phyloP scores from a whole-genome alignment of 1,140 invertebrate species.

The Episyrphus balteatus region DNA sequence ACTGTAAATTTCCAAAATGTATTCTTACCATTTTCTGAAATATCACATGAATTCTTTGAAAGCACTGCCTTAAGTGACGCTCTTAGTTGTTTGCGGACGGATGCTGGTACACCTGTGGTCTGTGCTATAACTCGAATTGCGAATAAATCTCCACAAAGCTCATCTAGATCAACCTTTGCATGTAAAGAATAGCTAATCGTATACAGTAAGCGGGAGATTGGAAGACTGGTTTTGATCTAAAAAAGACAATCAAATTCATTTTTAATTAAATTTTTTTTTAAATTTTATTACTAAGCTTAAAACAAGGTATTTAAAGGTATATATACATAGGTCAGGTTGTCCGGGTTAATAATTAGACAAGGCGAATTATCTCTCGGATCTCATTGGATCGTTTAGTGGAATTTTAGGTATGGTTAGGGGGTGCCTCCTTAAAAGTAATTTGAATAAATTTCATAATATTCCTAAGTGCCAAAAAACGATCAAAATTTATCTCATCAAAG shows the following conservation, averaged over 20 bases:
- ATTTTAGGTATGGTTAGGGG: too few relatives aligned
- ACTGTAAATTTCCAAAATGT: neutral
- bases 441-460: too few relatives aligned
- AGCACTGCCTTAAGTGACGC: conserved; percentile 27
- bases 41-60: conserved; percentile 25
- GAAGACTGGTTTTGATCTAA: conserved; percentile 6
- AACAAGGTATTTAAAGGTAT: too few relatives aligned
- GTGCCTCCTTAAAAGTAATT: too few relatives aligned
- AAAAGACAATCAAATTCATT: too few relatives aligned
- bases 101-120: conserved; percentile 27
- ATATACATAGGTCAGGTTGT: too few relatives aligned
- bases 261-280: neutral
- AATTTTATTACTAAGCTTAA: neutral
- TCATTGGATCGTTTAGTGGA: too few relatives aligned
- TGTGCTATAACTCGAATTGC: conserved; percentile 34
- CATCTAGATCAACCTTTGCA: conserved; percentile 34
- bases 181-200: conserved; percentile 34
- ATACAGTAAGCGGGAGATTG: conserved; percentile 33
- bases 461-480: too few relatives aligned
- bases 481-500: too few relatives aligned
- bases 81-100: conserved; percentile 29
- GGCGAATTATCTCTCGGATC: too few relatives aligned
- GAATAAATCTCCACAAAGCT: conserved; percentile 35
- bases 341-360: too few relatives aligned
- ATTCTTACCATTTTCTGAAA: conserved; percentile 19